phyloP scores from a whole-genome alignment of 2,113 vertebrate species.

The chimpanzee (Pan troglodytes) region DNA sequence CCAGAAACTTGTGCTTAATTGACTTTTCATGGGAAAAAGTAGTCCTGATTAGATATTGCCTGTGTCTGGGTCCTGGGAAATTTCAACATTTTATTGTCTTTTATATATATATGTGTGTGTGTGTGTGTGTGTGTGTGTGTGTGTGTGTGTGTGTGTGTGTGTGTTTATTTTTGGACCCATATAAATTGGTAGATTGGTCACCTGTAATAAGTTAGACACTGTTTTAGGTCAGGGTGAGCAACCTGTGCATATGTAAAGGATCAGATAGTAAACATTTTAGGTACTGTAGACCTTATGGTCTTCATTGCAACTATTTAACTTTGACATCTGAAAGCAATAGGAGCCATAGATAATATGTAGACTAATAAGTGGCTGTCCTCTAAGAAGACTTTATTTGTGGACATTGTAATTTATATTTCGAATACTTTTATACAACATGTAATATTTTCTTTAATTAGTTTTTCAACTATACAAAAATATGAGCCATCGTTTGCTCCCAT shows the following conservation, averaged over 20 bases:
- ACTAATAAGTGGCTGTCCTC: not conserved
- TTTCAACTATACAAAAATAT: not conserved
- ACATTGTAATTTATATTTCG: not conserved
- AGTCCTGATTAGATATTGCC: not conserved
- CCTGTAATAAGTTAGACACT: not conserved
- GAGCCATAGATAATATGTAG: not conserved
- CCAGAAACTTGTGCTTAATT: conserved; percentile 46
- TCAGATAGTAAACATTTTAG: not conserved
- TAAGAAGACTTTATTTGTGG: not conserved
- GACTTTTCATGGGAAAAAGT: conserved; percentile 11
- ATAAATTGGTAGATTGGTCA: not conserved
- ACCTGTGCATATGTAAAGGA: not conserved
- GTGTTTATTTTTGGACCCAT: not conserved
- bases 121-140: too few species aligned
- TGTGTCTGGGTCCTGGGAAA: not conserved
- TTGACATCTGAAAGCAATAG: not conserved
- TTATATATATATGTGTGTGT: too few species aligned
- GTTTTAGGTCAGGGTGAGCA: not conserved
- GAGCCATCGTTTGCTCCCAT: not conserved
- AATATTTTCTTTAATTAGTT: not conserved
- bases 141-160: too few species aligned
- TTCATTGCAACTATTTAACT: not conserved
- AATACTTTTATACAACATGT: not conserved
- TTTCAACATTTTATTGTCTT: not conserved
- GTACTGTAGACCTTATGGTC: not conserved